Evolutionary conservation across 2,888 invertebrate species (phyloP).

Genomic region (Tridacna gigas): DNA sequence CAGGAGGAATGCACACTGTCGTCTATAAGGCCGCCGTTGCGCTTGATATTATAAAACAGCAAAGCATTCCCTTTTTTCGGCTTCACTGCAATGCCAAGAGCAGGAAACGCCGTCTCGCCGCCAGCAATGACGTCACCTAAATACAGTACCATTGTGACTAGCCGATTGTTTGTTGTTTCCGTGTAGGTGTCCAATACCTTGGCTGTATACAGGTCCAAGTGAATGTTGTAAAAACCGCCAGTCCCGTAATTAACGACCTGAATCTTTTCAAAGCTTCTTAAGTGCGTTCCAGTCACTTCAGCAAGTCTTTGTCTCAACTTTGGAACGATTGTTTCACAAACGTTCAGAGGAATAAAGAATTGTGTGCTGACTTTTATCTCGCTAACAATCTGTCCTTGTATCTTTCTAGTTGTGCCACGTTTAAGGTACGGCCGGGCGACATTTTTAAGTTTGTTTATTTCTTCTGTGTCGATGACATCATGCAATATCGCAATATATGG

Average conservation of each 20-base stretch:
- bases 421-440: background rate
- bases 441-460: background rate
- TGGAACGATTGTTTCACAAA: constrained; percentile 3
- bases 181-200: background rate
- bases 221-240: constrained; percentile 23
- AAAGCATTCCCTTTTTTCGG: constrained; percentile 18
- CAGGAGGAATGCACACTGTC: constrained; percentile 17
- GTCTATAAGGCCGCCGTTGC: background rate
- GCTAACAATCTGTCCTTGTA: constrained; percentile 10
- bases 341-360: background rate
- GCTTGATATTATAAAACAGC: constrained; percentile 14
- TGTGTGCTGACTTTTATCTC: constrained; percentile 14
- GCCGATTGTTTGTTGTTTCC: constrained; percentile 10
- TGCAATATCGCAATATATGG: constrained; percentile 17
- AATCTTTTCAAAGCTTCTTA: constrained; percentile 14
- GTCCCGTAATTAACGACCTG: constrained; percentile 29
- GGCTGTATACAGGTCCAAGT: background rate
- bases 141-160: constrained; percentile 13
- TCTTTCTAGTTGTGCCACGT: constrained; percentile 1
- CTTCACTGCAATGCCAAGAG: constrained; percentile 4
- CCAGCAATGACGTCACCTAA: constrained; percentile 14
- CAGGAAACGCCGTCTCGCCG: constrained; percentile 14
- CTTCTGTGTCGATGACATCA: constrained; percentile 2
- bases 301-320: background rate
- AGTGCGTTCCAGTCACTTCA: constrained; percentile 8